These are phyloP conservation scores for Eupithecia tripunctaria DNA, from an alignment of 2,888 invertebrate species.

Conservation along the genomic window DNA sequence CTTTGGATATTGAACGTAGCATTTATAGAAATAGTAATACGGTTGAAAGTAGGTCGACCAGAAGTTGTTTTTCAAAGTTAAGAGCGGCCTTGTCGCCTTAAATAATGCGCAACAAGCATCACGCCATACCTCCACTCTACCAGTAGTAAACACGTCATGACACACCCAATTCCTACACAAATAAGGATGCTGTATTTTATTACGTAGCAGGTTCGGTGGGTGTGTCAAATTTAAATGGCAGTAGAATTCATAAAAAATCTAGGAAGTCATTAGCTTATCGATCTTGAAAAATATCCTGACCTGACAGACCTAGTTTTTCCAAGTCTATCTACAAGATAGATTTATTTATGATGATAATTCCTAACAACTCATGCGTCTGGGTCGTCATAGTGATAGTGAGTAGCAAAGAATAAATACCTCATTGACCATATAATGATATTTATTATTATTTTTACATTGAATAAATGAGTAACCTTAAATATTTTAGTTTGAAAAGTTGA, in stretches of 20 bases:
- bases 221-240: conserved; percentile 42
- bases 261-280: neutral
- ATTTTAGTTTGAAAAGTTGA: no score
- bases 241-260: conserved; percentile 5
- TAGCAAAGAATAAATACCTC: no score
- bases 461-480: no score
- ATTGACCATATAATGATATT: no score
- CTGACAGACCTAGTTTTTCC: conserved; percentile 3
- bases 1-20: conserved; percentile 45
- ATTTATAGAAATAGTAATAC: conserved; percentile 55
- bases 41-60: conserved; percentile 62
- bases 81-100: conserved; percentile 68
- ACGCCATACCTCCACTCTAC: conserved; percentile 54
- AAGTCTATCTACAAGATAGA: neutral
- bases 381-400: neutral
- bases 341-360: neutral
- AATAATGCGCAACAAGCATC: conserved; percentile 77
- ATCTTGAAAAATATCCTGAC: conserved; percentile 17
- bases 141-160: conserved; percentile 73
- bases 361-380: neutral
- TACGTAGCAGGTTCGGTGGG: conserved; percentile 49
- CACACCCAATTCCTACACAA: conserved; percentile 80
- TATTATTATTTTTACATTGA: no score
- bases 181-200: conserved; percentile 70
- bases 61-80: conserved; percentile 57